Evolutionary conservation across 1,140 invertebrate species (phyloP), one percentile per base, ranked within the genome.

Genomic region (Grapholita molesta): DNA sequence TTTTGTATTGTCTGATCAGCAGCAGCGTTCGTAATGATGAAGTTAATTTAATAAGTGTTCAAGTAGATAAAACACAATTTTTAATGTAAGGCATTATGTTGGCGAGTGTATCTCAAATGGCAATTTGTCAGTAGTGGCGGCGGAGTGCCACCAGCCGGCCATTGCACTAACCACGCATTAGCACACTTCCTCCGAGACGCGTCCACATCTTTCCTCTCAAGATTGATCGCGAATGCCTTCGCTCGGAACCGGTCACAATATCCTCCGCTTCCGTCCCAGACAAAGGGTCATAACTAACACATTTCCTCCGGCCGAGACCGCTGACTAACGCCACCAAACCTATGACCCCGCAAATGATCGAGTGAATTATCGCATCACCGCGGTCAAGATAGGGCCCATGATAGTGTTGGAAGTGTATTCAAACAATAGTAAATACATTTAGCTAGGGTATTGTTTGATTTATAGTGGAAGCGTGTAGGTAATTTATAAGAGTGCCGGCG

Each of bases 381-480:
- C 66, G 74, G 71, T 68, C 74, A 57, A 70, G 66, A 76, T 73
- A 74, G 74, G 72, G 84, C 78, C 82, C 78, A 80, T 68, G 72
- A 80, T 77, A 77, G 74, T 76, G 75, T 82, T 76, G 74, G 77
- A 87, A 82, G 81, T 85, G 85, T 88, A 80, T 84, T 86, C 83
- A 79, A 88, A 90, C 85, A 88, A 89, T 88, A 89, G 83, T 86
- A 86, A 90, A 88, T 85, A 84, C 88, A 90, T 88, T 90, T 88
- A 89, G 84, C 78, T 76, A 67, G 76, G 71, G 82, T 82, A 82
- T 90, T 84, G 80, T 88, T 84, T 89, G 88, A 90, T 90, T 88
- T 88, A 90, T 88, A 74, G 83, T 77, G 75, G 79, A 85, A 84
- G 82, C 84, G 85, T 88, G 88, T 86, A 78, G 84, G 86, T 90